Evolutionary conservation across 2,113 vertebrate genomes (phyloP), one percentile per base, ranked within the genome.

Genomic region (Motacilla tschutschensis): DNA sequence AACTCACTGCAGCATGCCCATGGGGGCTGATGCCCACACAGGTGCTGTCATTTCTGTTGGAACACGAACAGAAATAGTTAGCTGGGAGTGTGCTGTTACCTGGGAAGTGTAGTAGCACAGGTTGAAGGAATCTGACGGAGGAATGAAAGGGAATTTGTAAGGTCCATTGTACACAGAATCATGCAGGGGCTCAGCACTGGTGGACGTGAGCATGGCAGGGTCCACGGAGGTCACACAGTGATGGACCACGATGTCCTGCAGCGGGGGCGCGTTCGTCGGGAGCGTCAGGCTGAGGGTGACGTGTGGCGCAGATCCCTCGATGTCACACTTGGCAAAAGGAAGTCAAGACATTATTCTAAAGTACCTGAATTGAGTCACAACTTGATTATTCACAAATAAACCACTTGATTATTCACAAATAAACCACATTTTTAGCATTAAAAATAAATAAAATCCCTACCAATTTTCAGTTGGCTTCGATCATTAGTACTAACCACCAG

Each of bases 21-120:
- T 2, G 35, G 20, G 35, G 55, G 55, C 33, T 24, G 11, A 31
- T 47, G 28, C 22, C 41, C 35, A 9, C 26, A 81, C 4, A 21
- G 11, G 5, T 19, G 31, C 12, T 71, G 73, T 85, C 26, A 66
- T n/a, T 35, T 26, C 25, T 0, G 0, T 48, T 12, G 41, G 59
- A 76, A 41, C 17, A 16, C 35, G 2, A 7, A 6, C 5, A 47
- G 29, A 19, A 44, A 35, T 3, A 28, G 5, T 2, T 5, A 11
- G 28, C 1, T 8, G 29, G 57, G 22, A n/a, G 57, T 0, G 36
- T 48, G 41, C 74, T 19, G 26, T 95, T 97, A 99, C 98, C 98
- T 99, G 98, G 46, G 98, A 98, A 59, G 98, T 99, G 89, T 99
- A 99, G 91, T 98, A 98, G 85, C 98, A 99, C 33, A 99, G 96